Percentiles rank a stretch among this genome's conserved stretches.
Conservation (phyloP, 2,797 vertebrate species). For the Sciaenops ocellatus region DNA sequence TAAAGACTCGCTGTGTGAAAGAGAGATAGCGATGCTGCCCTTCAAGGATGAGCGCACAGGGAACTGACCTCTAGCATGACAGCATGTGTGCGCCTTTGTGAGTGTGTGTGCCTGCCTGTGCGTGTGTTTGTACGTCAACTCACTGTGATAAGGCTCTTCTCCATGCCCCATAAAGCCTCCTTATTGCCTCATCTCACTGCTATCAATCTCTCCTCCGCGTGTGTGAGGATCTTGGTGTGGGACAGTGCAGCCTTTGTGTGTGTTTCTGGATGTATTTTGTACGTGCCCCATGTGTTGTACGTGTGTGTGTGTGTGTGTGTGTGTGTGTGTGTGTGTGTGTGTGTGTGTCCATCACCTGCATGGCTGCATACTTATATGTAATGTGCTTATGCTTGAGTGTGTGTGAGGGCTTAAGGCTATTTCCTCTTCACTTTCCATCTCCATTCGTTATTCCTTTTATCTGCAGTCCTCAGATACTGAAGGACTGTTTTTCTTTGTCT, state of each 20-base stretch:
- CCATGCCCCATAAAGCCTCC: constrained; percentile 37
- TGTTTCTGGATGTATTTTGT: constrained; percentile 2
- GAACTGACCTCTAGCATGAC: constrained; percentile 21
- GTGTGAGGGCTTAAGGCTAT: constrained; percentile 17
- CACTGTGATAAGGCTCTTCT: constrained; percentile 33
- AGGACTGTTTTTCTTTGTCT: constrained; percentile 31
- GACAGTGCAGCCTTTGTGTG: background rate
- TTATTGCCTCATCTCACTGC: constrained; percentile 35
- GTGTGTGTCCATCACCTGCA: background rate
- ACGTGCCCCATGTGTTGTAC: background rate
- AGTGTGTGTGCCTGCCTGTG: background rate
- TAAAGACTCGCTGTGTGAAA: background rate
- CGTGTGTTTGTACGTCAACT: background rate
- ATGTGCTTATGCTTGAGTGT: constrained; percentile 18
- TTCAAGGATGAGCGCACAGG: constrained; percentile 20
- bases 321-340: constrained; percentile 8
- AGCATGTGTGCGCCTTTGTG: background rate
- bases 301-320: constrained; percentile 9
- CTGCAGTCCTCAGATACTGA: constrained; percentile 27
- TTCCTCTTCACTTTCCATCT: constrained; percentile 29
- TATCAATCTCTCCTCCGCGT: constrained; percentile 30
- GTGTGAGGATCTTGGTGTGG: background rate
- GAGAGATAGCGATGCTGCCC: constrained; percentile 2
- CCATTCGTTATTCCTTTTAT: constrained; percentile 32
- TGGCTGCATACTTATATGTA: constrained; percentile 25